These are phyloP conservation scores for Grus americana DNA, from an alignment of 2,113 vertebrate genomes.

Conservation along the genomic window DNA sequence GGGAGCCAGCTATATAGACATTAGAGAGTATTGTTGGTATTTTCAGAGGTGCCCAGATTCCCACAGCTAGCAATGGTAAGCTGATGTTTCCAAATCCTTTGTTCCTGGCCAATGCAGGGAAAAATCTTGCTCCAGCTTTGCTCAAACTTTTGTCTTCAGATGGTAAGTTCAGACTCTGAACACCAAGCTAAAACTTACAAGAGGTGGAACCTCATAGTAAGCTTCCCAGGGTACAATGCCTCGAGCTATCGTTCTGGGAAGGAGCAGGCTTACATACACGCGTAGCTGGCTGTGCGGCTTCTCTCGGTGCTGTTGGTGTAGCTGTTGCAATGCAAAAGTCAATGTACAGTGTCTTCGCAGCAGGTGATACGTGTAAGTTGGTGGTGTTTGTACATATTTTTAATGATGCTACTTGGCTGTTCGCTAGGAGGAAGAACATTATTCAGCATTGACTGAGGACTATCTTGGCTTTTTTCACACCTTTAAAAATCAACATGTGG, in stretches of 20 bases:
- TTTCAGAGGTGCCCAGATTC: not conserved
- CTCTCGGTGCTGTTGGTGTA: rapidly evolving
- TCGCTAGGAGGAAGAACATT: not conserved
- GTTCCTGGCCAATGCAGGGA: not conserved
- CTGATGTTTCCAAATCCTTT: not conserved
- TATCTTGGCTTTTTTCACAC: not conserved
- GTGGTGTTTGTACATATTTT: not conserved
- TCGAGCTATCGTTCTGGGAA: not conserved
- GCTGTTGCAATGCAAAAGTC: not conserved
- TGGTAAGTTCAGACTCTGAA: not conserved
- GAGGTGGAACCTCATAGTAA: not conserved
- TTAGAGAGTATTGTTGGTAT: not conserved
- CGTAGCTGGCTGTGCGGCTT: not conserved
- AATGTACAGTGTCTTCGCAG: not conserved
- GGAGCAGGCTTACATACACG: not conserved
- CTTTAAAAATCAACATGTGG: not conserved
- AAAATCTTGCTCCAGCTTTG: not conserved
- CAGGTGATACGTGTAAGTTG: not conserved
- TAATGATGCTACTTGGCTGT: not conserved
- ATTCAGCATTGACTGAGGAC: not conserved
- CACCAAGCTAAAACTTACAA: not conserved
- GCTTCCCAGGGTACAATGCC: not conserved
- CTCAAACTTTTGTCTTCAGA: not conserved
- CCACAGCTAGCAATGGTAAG: not conserved
- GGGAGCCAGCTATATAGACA: not conserved